Evolutionary conservation across 2,113 vertebrate species (phyloP), one percentile per base, ranked within the genome.

Genomic region (Chaetura pelagica): DNA sequence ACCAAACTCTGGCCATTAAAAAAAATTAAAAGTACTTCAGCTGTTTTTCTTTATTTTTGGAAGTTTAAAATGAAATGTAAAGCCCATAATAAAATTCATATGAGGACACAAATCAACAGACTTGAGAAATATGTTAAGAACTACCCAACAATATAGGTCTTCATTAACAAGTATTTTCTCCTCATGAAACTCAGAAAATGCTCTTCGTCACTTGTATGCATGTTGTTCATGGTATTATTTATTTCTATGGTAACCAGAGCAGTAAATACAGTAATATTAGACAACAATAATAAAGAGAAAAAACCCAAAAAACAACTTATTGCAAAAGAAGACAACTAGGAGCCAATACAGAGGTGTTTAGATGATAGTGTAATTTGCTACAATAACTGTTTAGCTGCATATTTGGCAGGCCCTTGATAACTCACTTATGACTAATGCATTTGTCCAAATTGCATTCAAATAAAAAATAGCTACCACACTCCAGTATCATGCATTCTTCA

Each of bases 281-380:
- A 81, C 83, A 94, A 82, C 40, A 96, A 52, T 42, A 85, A 91
- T 91, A 26, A 84, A 76, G 32, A 2, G 71, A 61, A 88, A 69
- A 63, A 57, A n/a, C n/a, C n/a, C n/a, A n/a, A n/a, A 79, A 2
- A 48, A 48, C 20, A 5, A 20, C 15, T 59, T 67, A 48, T 64
- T 85, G 85, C 93, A 95, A 95, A 93, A 96, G 73, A 77, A 87
- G 90, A 75, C 54, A 72, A 89, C 83, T 75, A 57, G 78, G 73
- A 95, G 88, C 93, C 90, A 96, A 90, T 95, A 88, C 86, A 96
- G 96, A 97, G 92, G 94, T 96, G 94, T 96, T 96, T 92, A 95
- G 94, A 90, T 93, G 94, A 93, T 94, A 66, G 90, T 86, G 93
- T 92, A 91, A 96, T 96, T 93, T 95, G 88, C 92, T 86, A 54